Evolutionary conservation across 2,113 vertebrate genomes (phyloP).

Genomic region (Chrysemys picta): DNA sequence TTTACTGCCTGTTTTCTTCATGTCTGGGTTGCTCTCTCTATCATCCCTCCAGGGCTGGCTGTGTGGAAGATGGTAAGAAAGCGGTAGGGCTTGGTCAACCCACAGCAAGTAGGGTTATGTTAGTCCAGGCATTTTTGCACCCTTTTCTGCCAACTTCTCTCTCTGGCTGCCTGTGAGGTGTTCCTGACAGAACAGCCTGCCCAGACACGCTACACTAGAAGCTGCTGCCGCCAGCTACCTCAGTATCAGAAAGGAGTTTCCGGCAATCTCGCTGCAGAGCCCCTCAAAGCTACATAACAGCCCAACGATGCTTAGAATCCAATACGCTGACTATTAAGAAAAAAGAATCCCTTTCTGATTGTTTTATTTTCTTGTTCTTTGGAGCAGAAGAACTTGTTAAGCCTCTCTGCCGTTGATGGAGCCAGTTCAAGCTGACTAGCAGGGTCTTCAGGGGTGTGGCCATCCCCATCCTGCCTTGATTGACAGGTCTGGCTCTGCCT

Average conservation of each 20-base stretch:
- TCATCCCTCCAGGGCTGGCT: background rate
- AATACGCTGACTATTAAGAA: background rate
- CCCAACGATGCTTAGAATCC: background rate
- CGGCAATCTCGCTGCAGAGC: background rate
- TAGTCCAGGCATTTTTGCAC: background rate
- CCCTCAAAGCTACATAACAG: background rate
- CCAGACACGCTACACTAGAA: background rate
- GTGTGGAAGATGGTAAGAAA: background rate
- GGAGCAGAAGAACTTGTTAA: background rate
- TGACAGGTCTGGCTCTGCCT: background rate
- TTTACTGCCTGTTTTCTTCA: background rate
- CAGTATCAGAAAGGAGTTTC: background rate
- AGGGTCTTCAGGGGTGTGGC: background rate
- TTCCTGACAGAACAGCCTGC: background rate
- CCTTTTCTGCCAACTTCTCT: background rate
- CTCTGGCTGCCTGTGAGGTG: background rate
- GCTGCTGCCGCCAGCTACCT: background rate
- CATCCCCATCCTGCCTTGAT: background rate
- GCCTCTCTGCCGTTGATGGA: background rate
- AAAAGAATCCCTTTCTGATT: background rate
- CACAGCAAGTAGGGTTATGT: background rate
- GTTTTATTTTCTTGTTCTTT: background rate
- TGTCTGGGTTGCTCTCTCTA: background rate
- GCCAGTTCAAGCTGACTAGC: background rate
- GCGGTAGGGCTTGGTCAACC: background rate